Percentiles rank a stretch among this genome's conserved stretches.
Conservation (phyloP, 2,888 invertebrate species). For the Gastracanthus pulcherrimus region DNA sequence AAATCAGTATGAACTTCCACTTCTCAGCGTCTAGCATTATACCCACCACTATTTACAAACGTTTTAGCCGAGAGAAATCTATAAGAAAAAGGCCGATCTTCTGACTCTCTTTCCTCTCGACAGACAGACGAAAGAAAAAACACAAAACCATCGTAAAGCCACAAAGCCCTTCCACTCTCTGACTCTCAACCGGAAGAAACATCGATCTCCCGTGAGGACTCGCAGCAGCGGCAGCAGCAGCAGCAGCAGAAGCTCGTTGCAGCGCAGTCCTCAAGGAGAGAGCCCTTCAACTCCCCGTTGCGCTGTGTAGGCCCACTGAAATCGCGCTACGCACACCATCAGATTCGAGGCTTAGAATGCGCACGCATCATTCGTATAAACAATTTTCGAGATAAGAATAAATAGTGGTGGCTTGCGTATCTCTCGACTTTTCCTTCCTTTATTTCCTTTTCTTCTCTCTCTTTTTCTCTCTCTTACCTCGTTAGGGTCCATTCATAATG, state of each 20-base stretch:
- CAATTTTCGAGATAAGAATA: constrained; percentile 55
- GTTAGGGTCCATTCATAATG: too few species aligned
- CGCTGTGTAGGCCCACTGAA: neutral
- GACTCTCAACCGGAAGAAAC: constrained; percentile 13
- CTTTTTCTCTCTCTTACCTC: neutral
- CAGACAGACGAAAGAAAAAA: neutral
- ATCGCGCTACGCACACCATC: neutral
- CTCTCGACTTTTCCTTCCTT: neutral
- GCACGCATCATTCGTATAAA: constrained; percentile 53
- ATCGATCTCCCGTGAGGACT: constrained; percentile 14
- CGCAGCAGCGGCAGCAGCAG: neutral
- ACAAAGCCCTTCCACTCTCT: neutral
- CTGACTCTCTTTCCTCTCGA: neutral
- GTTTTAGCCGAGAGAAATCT: neutral
- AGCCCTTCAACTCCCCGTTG: neutral
- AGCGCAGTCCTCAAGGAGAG: neutral
- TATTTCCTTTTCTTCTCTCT: neutral
- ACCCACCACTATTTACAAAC: neutral
- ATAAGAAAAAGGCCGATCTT: neutral
- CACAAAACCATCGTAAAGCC: neutral
- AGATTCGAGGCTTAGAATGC: too few species aligned
- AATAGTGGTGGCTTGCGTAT: constrained; percentile 42
- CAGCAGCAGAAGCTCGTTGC: too few species aligned
- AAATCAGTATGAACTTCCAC: neutral
- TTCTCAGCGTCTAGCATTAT: too few species aligned